Evolutionary conservation across 2,113 vertebrate species (phyloP).

Genomic region (Trematomus loennbergii): DNA sequence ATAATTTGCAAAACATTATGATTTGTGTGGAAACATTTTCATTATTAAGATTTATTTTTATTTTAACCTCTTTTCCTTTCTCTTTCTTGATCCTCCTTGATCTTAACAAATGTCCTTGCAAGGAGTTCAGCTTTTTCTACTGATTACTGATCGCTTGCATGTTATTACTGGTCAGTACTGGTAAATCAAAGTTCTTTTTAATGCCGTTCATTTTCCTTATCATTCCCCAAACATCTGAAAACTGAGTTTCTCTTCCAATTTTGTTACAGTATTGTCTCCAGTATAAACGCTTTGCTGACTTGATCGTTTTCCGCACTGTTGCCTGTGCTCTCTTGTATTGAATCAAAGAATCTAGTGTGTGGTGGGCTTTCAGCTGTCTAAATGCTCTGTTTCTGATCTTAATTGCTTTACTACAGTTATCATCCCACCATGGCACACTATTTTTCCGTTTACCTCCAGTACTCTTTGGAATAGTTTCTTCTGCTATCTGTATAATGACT

Average conservation of each 20-base stretch:
- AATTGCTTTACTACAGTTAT: not conserved
- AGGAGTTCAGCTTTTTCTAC: not conserved
- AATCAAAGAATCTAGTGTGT: not conserved
- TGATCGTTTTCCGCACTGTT: not conserved
- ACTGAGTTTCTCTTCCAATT: not conserved
- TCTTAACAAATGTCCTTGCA: not conserved
- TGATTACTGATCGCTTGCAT: not conserved
- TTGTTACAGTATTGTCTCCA: not conserved
- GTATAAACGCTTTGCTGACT: not conserved
- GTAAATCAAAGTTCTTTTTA: not conserved
- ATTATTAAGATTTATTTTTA: too few relatives aligned
- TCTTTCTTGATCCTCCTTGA: too few relatives aligned
- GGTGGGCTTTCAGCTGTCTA: not conserved
- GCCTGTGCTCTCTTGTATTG: not conserved
- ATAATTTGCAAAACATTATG: too few relatives aligned
- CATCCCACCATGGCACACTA: not conserved
- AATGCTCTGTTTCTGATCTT: not conserved
- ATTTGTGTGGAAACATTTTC: too few relatives aligned
- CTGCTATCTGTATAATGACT: not conserved
- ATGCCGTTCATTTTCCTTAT: too few relatives aligned
- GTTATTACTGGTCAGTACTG: not conserved
- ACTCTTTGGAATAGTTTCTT: not conserved
- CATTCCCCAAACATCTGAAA: not conserved
- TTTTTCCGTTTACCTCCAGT: not conserved
- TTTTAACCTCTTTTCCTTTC: too few relatives aligned